These are phyloP conservation scores for Rapana venosa DNA, from an alignment of 2,888 invertebrate species.

Conservation along the genomic window DNA sequence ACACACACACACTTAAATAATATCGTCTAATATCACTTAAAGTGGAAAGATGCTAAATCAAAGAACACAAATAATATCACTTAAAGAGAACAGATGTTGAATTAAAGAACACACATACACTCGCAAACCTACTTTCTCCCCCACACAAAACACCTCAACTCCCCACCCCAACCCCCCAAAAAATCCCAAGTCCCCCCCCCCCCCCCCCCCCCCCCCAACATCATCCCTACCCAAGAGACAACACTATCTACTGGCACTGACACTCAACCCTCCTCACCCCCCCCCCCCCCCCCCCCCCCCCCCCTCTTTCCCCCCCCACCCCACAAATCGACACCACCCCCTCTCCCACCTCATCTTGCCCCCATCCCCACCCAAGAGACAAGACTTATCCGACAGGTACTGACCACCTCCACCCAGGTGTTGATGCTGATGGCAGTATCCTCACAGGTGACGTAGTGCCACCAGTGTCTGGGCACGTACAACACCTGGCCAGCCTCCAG, in stretches of 20 bases:
- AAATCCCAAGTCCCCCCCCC: no score
- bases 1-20: background rate
- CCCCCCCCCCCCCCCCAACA: no score
- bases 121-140: background rate
- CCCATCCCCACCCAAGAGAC: background rate
- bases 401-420: constrained; percentile 86
- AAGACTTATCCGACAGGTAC: constrained; percentile 11
- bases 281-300: no score
- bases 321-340: background rate
- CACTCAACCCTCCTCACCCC: no score
- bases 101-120: background rate
- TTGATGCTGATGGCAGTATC: constrained; percentile 84
- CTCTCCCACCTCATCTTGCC: background rate
- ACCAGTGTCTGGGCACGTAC: constrained; percentile 94
- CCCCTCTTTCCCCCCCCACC: background rate
- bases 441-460: constrained; percentile 94
- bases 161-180: no score
- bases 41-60: no score
- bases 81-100: no score
- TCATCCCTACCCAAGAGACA: no score
- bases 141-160: no score
- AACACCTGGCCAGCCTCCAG: constrained; percentile 91
- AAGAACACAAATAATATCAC: background rate
- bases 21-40: no score
- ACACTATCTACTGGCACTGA: no score